These are phyloP conservation scores for Sycophaga agraensis DNA, from an alignment of 1,140 invertebrate genomes.

Conservation along the genomic window DNA sequence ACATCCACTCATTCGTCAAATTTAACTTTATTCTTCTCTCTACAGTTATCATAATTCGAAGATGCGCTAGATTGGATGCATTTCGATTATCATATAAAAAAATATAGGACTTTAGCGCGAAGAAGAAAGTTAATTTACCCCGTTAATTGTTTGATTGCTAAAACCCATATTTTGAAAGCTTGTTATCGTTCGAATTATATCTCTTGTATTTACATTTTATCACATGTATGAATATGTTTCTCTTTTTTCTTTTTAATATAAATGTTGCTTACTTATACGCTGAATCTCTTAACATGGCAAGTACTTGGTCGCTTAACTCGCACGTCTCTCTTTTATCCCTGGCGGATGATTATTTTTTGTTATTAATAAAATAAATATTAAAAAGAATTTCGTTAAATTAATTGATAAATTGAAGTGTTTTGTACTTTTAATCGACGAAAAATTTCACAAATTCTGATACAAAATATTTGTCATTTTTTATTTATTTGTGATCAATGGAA, in stretches of 20 bases:
- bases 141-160: slow-evolving; percentile 19
- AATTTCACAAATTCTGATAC: not conserved
- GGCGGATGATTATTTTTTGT: slow-evolving; percentile 11
- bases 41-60: slow-evolving; percentile 5
- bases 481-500: too few species aligned
- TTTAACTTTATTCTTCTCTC: slow-evolving; percentile 20
- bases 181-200: slow-evolving; percentile 28
- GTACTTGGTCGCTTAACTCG: slow-evolving; percentile 31
- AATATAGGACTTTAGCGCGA: slow-evolving; percentile 15
- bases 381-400: not conserved
- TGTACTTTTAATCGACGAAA: not conserved
- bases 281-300: slow-evolving; percentile 31
- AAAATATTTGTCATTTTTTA: slow-evolving; percentile 9
- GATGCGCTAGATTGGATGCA: slow-evolving; percentile 8
- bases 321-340: slow-evolving; percentile 19
- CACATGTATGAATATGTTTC: slow-evolving; percentile 12
- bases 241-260: slow-evolving; percentile 23
- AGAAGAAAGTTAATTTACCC: slow-evolving; percentile 13
- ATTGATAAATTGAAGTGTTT: not conserved
- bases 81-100: slow-evolving; percentile 9
- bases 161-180: slow-evolving; percentile 13
- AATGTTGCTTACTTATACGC: slow-evolving; percentile 28
- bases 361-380: not conserved
- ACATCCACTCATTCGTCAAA: slow-evolving; percentile 29
- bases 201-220: slow-evolving; percentile 14